Conservation (phyloP, 30 jellyfish, hydroid and myxozoan species). For the Aurelia coerulea region DNA sequence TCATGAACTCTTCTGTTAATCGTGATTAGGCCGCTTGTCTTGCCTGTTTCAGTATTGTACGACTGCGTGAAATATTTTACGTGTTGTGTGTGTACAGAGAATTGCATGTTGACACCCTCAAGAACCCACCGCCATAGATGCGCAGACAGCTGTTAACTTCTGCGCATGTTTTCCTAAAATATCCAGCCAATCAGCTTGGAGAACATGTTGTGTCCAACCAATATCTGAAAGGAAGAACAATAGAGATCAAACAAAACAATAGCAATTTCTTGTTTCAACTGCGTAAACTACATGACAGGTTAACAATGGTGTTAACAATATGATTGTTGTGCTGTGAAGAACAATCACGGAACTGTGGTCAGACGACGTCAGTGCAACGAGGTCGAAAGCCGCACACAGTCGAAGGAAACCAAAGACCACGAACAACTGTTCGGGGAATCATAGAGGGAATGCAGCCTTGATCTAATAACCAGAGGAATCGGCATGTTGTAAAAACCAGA, state of each 20-base stretch:
- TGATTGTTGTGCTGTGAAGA: conserved; percentile 2
- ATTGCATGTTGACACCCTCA: conserved; percentile 95
- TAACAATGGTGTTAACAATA: conserved; percentile 36
- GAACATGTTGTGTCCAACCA: conserved; percentile 76
- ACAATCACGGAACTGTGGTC: conserved; percentile 13
- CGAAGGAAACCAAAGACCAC: background rate
- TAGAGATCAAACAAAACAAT: conserved; percentile 64
- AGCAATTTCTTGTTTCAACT: conserved; percentile 41
- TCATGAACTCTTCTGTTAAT: conserved; percentile 22
- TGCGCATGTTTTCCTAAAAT: conserved; percentile 98
- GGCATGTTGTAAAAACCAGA: no score
- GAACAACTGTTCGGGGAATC: conserved; percentile 23
- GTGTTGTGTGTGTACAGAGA: conserved; percentile 34
- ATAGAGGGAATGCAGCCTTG: background rate
- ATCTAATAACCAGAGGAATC: background rate
- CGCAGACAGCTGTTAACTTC: conserved; percentile 98
- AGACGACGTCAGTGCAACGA: conserved; percentile 8
- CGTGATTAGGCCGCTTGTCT: conserved; percentile 34
- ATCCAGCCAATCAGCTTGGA: conserved; percentile 76
- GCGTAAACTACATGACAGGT: conserved; percentile 72
- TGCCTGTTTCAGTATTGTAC: conserved; percentile 26
- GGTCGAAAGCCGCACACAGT: conserved; percentile 23
- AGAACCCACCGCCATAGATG: conserved; percentile 76
- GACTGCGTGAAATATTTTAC: conserved; percentile 19
- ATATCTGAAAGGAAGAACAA: conserved; percentile 76